phyloP scores from a whole-genome alignment of 2,113 vertebrate genomes.

The Campylomormyrus numenius region DNA sequence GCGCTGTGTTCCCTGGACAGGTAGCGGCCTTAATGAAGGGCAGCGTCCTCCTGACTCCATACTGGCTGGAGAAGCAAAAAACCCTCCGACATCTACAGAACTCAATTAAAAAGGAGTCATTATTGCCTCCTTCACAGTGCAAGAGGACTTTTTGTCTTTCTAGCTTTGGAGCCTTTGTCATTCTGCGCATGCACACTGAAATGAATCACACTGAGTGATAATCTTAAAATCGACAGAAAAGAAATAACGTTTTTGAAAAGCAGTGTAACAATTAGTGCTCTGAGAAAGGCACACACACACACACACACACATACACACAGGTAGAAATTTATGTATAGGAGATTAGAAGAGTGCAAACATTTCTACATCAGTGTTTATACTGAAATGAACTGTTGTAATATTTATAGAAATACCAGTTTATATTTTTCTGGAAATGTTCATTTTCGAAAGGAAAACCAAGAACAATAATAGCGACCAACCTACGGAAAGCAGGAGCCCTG shows the following conservation, averaged over 20 bases:
- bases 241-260: background rate
- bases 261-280: background rate
- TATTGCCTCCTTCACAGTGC: background rate
- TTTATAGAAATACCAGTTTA: background rate
- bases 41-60: background rate
- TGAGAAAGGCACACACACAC: background rate
- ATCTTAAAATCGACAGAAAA: background rate
- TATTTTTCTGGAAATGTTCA: background rate
- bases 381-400: background rate
- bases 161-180: background rate
- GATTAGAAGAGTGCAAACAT: background rate
- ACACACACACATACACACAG: too few species aligned
- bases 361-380: background rate
- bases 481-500: background rate
- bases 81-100: background rate
- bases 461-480: background rate
- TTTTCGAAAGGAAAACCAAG: background rate
- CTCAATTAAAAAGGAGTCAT: background rate
- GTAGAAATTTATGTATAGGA: too few species aligned
- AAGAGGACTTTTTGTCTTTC: background rate
- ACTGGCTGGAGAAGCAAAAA: background rate
- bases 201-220: background rate
- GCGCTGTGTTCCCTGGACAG: background rate
- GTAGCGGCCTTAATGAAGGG: background rate
- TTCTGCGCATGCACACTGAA: background rate